Evolutionary conservation across 2,888 invertebrate species (phyloP).

Genomic region (Caenorhabditis sp.): DNA sequence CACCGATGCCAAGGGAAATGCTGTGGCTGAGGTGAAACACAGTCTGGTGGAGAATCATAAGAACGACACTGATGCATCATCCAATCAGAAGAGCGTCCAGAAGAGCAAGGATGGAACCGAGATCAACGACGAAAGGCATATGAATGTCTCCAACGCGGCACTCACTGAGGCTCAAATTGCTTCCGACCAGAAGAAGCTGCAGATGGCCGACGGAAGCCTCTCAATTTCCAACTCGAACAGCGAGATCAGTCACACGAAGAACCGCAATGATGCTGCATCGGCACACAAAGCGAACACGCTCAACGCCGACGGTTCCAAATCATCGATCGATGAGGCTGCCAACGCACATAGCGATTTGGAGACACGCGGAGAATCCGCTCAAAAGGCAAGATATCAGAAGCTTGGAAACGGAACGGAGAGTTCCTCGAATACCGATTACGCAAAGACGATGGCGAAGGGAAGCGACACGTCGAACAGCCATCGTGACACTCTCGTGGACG

Average conservation of each 20-base stretch:
- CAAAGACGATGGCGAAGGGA: conserved; percentile 40
- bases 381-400: conserved; percentile 42
- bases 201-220: conserved; percentile 22
- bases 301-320: conserved; percentile 33
- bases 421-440: conserved; percentile 17
- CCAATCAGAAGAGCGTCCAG: conserved; percentile 2
- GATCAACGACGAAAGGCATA: conserved; percentile 17
- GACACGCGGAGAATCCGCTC: conserved; percentile 39
- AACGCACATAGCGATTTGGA: conserved; percentile 41
- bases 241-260: conserved; percentile 30
- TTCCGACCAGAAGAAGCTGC: not conserved
- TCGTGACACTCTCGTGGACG: conserved; percentile 7
- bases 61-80: conserved; percentile 34
- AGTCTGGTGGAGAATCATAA: conserved; percentile 31
- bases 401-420: conserved; percentile 39
- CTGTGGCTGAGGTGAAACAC: conserved; percentile 6
- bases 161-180: conserved; percentile 29
- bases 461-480: conserved; percentile 21
- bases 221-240: conserved; percentile 9
- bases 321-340: conserved; percentile 7
- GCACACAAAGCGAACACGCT: not conserved
- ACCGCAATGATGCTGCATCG: conserved; percentile 24
- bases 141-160: conserved; percentile 26
- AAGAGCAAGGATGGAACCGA: conserved; percentile 28
- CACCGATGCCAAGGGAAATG: conserved; percentile 21